Conservation (phyloP, 35 echinoderm and acorn worm species). For the Chiridota heheva region DNA sequence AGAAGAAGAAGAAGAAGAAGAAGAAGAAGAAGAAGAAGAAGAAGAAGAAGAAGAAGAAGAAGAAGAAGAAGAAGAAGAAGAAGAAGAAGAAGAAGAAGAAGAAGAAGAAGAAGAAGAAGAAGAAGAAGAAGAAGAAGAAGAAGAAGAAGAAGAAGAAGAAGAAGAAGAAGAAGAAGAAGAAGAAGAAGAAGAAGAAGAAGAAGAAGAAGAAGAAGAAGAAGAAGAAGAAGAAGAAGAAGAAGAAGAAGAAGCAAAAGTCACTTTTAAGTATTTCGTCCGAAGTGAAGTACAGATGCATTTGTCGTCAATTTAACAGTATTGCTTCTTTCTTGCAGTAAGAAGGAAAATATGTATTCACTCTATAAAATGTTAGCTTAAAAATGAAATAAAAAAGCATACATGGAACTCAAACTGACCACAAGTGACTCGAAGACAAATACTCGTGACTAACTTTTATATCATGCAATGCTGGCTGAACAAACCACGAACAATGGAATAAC, state of each 20-base stretch:
- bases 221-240: conserved; percentile 32
- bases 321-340: no score
- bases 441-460: no score
- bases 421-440: no score
- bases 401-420: no score
- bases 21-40: conserved; percentile 34
- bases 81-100: conserved; percentile 33
- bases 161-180: conserved; percentile 35
- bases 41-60: conserved; percentile 30
- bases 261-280: no score
- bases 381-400: no score
- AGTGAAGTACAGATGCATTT: no score
- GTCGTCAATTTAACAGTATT: no score
- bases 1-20: conserved; percentile 8
- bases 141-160: conserved; percentile 36
- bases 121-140: conserved; percentile 35
- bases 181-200: conserved; percentile 35
- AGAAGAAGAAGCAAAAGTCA: conserved; percentile 21
- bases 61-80: conserved; percentile 27
- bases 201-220: conserved; percentile 36
- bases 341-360: no score
- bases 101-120: conserved; percentile 35
- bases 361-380: no score
- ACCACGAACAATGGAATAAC: no score
- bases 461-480: no score